These are phyloP conservation scores for Dinocampus coccinellae DNA, from an alignment of 2,888 invertebrate genomes.

Conservation along the genomic window DNA sequence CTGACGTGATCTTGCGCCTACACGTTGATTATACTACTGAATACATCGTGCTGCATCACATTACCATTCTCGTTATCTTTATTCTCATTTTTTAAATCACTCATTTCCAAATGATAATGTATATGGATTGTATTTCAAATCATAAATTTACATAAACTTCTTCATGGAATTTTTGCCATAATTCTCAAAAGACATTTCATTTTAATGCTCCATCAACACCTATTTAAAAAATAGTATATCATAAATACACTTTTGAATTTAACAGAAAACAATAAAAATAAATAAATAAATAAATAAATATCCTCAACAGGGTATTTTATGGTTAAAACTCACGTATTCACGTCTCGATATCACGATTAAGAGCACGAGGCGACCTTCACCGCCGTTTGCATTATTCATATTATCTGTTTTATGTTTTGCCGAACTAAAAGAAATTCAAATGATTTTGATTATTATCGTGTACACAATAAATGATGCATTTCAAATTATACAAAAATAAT, in stretches of 20 bases:
- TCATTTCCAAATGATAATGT: not conserved
- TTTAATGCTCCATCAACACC: too few species aligned
- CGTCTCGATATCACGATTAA: slow-evolving; percentile 23
- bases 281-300: too few species aligned
- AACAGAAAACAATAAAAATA: too few species aligned
- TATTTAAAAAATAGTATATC: too few species aligned
- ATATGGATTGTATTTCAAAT: too few species aligned
- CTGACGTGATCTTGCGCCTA: not conserved
- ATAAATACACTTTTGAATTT: too few species aligned
- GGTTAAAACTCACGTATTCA: not conserved
- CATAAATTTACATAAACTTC: too few species aligned
- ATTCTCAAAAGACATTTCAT: too few species aligned
- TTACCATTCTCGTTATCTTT: not conserved
- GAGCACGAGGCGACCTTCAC: slow-evolving; percentile 26
- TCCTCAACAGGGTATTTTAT: too few species aligned
- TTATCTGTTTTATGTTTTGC: not conserved
- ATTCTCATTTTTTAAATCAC: not conserved
- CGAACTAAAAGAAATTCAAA: not conserved
- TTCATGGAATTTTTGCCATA: too few species aligned
- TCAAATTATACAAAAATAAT: not conserved
- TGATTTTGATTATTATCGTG: not conserved
- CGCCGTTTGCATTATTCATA: slow-evolving; percentile 31
- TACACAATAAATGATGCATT: slow-evolving; percentile 20
- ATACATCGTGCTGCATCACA: not conserved
- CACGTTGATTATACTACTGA: not conserved